Conservation (phyloP, 2,888 invertebrate genomes). For the Drosophila borborema region DNA sequence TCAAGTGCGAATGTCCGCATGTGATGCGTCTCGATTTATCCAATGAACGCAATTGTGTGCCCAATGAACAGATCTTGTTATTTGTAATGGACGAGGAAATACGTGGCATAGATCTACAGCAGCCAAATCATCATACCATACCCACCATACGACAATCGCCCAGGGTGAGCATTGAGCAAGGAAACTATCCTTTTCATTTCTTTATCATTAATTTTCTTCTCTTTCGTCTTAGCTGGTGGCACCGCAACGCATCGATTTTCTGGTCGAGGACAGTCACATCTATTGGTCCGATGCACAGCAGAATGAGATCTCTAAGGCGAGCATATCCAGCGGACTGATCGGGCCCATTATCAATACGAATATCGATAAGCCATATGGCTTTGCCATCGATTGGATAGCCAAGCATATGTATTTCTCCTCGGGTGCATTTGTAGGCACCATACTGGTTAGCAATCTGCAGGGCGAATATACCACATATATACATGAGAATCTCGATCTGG, state of each 20-base stretch:
- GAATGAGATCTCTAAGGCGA: conserved; percentile 90
- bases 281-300: conserved; percentile 92
- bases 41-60: conserved; percentile 87
- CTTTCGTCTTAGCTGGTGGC: conserved; percentile 87
- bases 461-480: conserved; percentile 89
- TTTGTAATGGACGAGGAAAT: conserved; percentile 92
- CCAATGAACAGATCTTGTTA: conserved; percentile 92
- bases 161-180: conserved; percentile 62
- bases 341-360: conserved; percentile 91
- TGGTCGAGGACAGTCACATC: conserved; percentile 88
- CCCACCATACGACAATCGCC: conserved; percentile 90
- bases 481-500: conserved; percentile 83
- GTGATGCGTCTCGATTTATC: conserved; percentile 90
- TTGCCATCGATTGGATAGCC: conserved; percentile 94
- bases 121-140: conserved; percentile 91
- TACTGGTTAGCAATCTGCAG: conserved; percentile 89
- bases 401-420: conserved; percentile 88
- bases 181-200: accelerated
- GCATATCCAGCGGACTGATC: conserved; percentile 89
- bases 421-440: conserved; percentile 86
- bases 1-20: conserved; percentile 94
- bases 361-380: conserved; percentile 86
- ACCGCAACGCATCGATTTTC: conserved; percentile 90
- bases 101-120: conserved; percentile 92
- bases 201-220: background rate